These are phyloP conservation scores for Pangasius macronema DNA, from an alignment of 2,797 vertebrate genomes.

Conservation along the genomic window DNA sequence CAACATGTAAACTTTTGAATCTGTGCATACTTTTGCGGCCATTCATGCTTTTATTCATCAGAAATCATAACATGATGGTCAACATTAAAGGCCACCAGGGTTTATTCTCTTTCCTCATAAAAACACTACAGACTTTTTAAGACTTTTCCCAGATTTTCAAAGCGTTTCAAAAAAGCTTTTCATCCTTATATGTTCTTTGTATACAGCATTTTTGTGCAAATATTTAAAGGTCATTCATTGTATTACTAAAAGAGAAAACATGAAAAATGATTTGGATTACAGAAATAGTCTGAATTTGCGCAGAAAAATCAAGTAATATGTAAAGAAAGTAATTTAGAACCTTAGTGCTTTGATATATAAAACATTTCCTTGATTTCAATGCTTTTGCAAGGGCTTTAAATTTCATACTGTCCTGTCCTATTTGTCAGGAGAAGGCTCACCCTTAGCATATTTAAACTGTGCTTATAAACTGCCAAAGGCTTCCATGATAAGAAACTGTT, in stretches of 20 bases:
- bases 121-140: neutral
- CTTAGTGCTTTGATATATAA: neutral
- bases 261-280: neutral
- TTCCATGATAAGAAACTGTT: neutral
- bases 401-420: neutral
- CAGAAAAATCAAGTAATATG: neutral
- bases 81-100: neutral
- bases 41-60: constrained; percentile 26
- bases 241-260: neutral
- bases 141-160: neutral
- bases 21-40: neutral
- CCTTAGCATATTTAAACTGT: neutral
- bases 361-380: neutral
- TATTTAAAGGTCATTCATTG: neutral
- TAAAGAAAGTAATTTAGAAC: neutral
- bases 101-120: neutral
- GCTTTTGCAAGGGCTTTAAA: neutral
- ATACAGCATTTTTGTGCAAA: neutral
- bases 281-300: neutral
- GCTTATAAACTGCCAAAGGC: neutral
- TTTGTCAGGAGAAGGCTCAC: neutral
- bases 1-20: constrained; percentile 18
- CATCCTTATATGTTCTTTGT: neutral
- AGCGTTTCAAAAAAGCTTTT: no score
- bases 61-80: neutral